Percentiles rank a stretch among this genome's conserved stretches.
phyloP scores from a whole-genome alignment of 1,140 invertebrate genomes.

The Theocolax elegans region DNA sequence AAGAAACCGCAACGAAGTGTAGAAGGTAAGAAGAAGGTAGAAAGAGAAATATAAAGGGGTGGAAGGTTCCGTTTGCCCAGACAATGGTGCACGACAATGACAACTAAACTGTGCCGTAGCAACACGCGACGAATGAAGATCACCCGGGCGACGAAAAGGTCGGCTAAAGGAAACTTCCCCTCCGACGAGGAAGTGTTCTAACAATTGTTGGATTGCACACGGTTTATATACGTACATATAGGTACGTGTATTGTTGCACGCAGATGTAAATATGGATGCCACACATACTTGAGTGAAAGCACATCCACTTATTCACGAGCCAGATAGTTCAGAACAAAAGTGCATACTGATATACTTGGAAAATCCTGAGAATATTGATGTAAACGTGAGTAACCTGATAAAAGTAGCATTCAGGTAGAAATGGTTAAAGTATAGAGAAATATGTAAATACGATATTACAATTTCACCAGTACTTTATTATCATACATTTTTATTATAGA shows the following conservation, averaged over 20 bases:
- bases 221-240: not conserved
- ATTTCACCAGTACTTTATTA: too few species aligned
- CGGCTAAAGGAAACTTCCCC: constrained; percentile 15
- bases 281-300: not conserved
- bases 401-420: too few species aligned
- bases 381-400: too few species aligned
- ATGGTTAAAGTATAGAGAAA: too few species aligned
- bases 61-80: not conserved
- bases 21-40: not conserved
- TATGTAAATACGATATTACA: too few species aligned
- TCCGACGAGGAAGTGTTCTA: constrained; percentile 11
- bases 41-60: not conserved
- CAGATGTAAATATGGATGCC: too few species aligned
- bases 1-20: not conserved
- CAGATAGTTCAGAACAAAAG: not conserved
- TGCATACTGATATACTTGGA: too few species aligned
- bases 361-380: too few species aligned
- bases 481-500: too few species aligned
- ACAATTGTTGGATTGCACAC: constrained; percentile 17
- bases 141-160: not conserved
- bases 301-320: too few species aligned
- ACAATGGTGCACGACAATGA: constrained; percentile 23
- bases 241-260: not conserved
- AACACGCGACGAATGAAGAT: not conserved
- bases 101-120: constrained; percentile 12